Evolutionary conservation across 2,113 vertebrate species (phyloP).

Genomic region (Alethe diademata): DNA sequence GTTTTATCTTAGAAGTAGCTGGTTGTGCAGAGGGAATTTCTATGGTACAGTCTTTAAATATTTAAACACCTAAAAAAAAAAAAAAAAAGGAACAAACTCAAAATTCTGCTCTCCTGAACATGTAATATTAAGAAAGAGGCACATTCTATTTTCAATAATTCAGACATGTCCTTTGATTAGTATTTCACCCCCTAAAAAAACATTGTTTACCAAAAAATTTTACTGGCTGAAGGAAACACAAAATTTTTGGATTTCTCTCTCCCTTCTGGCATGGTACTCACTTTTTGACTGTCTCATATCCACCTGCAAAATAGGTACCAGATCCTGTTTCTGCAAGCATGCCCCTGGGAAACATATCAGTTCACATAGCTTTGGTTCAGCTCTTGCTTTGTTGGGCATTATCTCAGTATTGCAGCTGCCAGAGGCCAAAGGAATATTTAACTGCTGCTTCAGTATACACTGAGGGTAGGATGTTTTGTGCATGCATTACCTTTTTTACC

Average conservation of each 20-base stretch:
- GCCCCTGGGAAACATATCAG: background rate
- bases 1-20: background rate
- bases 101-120: background rate
- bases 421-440: background rate
- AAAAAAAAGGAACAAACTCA: background rate
- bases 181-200: background rate
- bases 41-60: background rate
- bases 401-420: background rate
- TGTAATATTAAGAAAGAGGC: background rate
- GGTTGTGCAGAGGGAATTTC: background rate
- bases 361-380: background rate
- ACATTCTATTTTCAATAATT: background rate
- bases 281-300: background rate
- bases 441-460: background rate
- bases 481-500: rapidly evolving
- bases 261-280: background rate
- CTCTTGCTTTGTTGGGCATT: background rate
- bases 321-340: slow-evolving; percentile 9
- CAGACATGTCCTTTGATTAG: background rate
- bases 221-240: background rate
- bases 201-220: background rate
- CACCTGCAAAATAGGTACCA: background rate
- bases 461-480: background rate
- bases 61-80: background rate
- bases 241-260: background rate